Evolutionary conservation across 2,797 vertebrate genomes (phyloP).

Genomic region (Vireo griseus): DNA sequence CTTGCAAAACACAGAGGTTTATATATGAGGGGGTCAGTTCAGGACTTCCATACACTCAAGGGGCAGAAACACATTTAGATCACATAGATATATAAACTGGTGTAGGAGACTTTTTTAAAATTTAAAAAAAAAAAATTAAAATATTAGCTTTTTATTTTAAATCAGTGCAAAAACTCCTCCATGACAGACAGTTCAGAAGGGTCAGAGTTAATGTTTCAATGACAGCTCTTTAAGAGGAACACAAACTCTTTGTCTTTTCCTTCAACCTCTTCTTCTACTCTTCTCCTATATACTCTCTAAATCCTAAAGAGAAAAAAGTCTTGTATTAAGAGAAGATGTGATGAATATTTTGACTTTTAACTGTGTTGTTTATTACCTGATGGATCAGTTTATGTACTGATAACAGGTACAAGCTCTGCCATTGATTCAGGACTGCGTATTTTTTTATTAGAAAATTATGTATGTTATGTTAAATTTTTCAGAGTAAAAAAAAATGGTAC

Average conservation of each 20-base stretch:
- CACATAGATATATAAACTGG: not conserved
- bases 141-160: not conserved
- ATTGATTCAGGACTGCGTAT: not conserved
- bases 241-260: not conserved
- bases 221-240: not conserved
- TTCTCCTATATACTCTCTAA: rapidly evolving
- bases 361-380: not conserved
- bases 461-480: not conserved
- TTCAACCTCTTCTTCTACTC: not conserved
- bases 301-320: not conserved
- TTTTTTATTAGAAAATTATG: not conserved
- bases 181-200: not conserved
- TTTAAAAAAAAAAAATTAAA: too few species aligned
- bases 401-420: not conserved
- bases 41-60: not conserved
- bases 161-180: rapidly evolving
- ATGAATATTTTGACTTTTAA: not conserved
- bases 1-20: not conserved
- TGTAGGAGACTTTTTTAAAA: not conserved
- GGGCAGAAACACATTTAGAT: not conserved
- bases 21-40: not conserved
- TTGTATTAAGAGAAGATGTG: not conserved
- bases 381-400: not conserved
- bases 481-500: not conserved
- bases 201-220: not conserved